phyloP scores from a whole-genome alignment of 2,113 vertebrate species.

The Callospermophilus lateralis region DNA sequence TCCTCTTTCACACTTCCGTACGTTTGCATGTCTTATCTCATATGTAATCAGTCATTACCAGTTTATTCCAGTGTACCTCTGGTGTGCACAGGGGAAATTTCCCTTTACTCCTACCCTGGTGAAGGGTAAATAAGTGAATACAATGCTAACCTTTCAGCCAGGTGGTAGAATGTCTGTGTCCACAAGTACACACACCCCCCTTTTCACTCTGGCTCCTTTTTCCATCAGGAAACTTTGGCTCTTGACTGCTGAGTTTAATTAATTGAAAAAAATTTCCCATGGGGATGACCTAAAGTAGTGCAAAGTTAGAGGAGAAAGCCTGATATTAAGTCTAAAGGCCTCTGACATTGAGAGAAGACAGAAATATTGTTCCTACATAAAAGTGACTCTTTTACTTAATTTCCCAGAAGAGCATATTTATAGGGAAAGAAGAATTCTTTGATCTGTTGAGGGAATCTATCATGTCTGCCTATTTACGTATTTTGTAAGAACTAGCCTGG shows the following conservation, averaged over 20 bases:
- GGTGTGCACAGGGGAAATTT: neutral
- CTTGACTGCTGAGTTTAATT: constrained; percentile 25
- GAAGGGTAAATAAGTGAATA: neutral
- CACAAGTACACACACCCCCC: neutral
- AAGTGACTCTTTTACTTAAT: neutral
- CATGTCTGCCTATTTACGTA: neutral
- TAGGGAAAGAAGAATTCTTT: neutral
- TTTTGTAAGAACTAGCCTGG: neutral
- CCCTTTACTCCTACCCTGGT: neutral
- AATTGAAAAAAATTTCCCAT: neutral
- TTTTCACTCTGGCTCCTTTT: neutral
- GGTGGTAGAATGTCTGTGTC: neutral
- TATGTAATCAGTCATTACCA: neutral
- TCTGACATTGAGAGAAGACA: constrained; percentile 37
- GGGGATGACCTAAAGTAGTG: neutral
- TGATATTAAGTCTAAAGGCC: neutral
- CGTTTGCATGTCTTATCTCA: neutral
- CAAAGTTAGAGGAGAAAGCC: constrained; percentile 30
- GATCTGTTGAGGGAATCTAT: neutral
- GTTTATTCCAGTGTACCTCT: neutral
- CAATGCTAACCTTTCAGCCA: neutral
- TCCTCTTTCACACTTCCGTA: neutral
- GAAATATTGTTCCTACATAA: neutral
- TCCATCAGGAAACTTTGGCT: neutral
- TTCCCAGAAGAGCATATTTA: constrained; percentile 52